Conservation (phyloP, 2,113 vertebrate genomes). For the Epinephelus lanceolatus region DNA sequence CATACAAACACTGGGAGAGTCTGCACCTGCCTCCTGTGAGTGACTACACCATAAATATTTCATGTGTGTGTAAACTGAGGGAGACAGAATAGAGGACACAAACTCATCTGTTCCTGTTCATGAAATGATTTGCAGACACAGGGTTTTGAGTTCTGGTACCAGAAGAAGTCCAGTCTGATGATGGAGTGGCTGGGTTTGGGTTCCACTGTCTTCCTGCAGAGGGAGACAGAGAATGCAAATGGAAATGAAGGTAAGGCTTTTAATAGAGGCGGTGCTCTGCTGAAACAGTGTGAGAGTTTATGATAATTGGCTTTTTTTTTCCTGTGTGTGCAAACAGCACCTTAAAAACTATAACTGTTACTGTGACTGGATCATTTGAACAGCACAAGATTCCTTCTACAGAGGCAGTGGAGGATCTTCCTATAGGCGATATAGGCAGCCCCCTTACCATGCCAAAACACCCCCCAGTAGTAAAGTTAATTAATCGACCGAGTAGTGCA, state of each 20-base stretch:
- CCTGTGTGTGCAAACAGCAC: neutral
- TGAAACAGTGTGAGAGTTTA: neutral
- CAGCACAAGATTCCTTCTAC: neutral
- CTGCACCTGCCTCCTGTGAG: slow-evolving; percentile 76
- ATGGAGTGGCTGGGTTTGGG: slow-evolving; percentile 91
- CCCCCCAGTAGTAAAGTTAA: too few species aligned
- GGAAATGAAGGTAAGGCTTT: slow-evolving; percentile 81
- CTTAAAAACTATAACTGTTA: neutral
- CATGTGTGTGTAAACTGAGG: neutral
- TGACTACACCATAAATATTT: neutral
- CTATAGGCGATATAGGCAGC: too few species aligned
- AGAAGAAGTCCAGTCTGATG: slow-evolving; percentile 80
- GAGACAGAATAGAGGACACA: neutral
- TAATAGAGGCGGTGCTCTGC: neutral
- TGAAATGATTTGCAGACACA: slow-evolving; percentile 66
- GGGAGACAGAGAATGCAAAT: slow-evolving; percentile 63
- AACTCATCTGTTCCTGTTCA: slow-evolving; percentile 8
- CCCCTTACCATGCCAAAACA: too few species aligned
- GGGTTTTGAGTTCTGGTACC: slow-evolving; percentile 42
- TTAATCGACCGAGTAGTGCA: too few species aligned
- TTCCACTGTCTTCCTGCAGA: slow-evolving; percentile 76
- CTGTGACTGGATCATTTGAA: neutral
- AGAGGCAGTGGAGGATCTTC: neutral
- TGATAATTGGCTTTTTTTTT: neutral
- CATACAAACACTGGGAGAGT: slow-evolving; percentile 83